These are phyloP conservation scores for Chorisops tibialis DNA, from an alignment of 2,888 invertebrate species.

Conservation along the genomic window DNA sequence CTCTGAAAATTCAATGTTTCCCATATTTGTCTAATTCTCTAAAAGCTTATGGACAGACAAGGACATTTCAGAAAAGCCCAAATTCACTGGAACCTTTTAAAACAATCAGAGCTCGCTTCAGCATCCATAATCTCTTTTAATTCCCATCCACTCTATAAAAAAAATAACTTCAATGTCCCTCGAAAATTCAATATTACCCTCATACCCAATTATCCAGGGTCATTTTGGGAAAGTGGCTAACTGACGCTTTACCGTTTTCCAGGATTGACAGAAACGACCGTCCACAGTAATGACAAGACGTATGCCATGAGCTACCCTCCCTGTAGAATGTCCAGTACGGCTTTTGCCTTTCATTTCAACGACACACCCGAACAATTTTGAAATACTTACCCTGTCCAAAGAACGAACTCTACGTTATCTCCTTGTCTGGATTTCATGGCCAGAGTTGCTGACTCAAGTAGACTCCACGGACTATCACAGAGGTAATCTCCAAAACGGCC, in stretches of 20 bases:
- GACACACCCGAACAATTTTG: slow-evolving; percentile 8
- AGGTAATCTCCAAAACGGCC: slow-evolving; percentile 76
- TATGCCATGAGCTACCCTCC: neutral
- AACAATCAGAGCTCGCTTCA: neutral
- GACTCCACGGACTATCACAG: slow-evolving; percentile 85
- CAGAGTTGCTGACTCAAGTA: slow-evolving; percentile 82
- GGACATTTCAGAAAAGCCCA: too few species aligned
- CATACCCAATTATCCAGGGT: neutral
- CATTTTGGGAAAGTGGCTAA: neutral
- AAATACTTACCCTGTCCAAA: slow-evolving; percentile 85
- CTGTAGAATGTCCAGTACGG: neutral
- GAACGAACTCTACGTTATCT: slow-evolving; percentile 86
- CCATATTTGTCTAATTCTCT: too few species aligned
- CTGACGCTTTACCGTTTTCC: neutral
- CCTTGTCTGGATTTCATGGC: slow-evolving; percentile 82
- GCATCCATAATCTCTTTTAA: neutral
- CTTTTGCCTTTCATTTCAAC: neutral
- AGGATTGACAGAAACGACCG: neutral
- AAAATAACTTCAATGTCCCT: neutral
- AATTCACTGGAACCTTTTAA: too few species aligned
- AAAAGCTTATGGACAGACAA: too few species aligned
- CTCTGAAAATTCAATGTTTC: too few species aligned
- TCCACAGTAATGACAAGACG: neutral
- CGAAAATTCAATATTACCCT: neutral
- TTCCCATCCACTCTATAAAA: neutral